Evolutionary conservation across 2,888 invertebrate genomes (phyloP).

Genomic region (Agrotis segetum): DNA sequence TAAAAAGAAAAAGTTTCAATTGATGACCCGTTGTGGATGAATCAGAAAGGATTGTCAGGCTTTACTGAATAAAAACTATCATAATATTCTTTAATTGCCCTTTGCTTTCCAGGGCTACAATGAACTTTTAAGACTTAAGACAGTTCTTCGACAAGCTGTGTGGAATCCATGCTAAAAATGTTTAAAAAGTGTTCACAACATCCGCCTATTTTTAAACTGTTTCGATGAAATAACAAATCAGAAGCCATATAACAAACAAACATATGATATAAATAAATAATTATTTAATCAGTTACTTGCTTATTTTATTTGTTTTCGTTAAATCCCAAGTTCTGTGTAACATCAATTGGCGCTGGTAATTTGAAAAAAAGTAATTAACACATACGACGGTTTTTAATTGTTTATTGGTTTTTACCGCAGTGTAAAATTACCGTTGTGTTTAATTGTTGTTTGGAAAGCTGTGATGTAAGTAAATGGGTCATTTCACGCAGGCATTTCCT

Average conservation of each 20-base stretch:
- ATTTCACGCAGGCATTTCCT: no score
- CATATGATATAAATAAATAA: not conserved
- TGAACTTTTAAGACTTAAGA: no score
- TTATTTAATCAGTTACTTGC: not conserved
- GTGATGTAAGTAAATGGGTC: conserved; percentile 11
- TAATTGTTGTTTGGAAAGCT: conserved; percentile 7
- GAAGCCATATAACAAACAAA: no score
- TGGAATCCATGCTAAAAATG: no score
- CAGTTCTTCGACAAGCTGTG: no score
- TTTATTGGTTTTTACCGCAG: not conserved
- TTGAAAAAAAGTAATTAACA: conserved; percentile 15
- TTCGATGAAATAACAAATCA: not conserved
- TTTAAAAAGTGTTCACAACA: not conserved
- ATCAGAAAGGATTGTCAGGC: no score
- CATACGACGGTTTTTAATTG: not conserved
- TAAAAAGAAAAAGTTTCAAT: no score
- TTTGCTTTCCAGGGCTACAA: no score
- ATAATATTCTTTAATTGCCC: no score
- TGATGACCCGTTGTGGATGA: no score
- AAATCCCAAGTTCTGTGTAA: not conserved
- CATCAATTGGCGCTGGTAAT: conserved; percentile 22
- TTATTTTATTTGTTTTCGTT: not conserved
- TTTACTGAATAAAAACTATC: no score
- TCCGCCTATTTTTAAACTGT: no score
- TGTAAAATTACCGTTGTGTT: conserved; percentile 16